Percentiles rank a stretch among this genome's conserved stretches.
Conservation (phyloP, 2,797 vertebrate species). For the Muscicapa comitata region DNA sequence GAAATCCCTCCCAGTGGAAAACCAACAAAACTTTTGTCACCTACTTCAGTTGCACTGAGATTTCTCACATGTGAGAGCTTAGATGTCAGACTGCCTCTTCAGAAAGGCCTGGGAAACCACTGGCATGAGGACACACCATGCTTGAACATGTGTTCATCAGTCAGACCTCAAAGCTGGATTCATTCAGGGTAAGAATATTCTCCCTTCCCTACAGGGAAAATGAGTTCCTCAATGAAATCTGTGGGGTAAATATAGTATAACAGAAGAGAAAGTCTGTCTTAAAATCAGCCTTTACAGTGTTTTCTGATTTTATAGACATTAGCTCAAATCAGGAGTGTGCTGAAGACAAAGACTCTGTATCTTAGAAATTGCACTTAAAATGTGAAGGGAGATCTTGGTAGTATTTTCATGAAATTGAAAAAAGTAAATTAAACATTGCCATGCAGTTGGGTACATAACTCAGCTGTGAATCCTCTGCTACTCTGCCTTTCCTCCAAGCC, state of each 20-base stretch:
- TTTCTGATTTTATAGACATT: neutral
- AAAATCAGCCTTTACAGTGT: neutral
- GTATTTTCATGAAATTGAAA: neutral
- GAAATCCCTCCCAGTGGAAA: neutral
- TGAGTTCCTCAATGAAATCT: neutral
- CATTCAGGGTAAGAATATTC: neutral
- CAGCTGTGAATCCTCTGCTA: neutral
- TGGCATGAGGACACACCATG: neutral
- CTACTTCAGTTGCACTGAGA: neutral
- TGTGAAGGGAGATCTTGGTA: neutral
- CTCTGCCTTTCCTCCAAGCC: neutral
- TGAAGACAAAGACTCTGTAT: neutral
- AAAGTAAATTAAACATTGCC: neutral
- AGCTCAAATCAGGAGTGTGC: accelerated
- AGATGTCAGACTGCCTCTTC: neutral
- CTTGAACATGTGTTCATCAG: accelerated
- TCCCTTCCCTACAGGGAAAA: neutral
- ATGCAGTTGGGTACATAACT: neutral
- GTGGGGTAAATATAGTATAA: neutral
- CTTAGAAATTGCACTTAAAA: neutral
- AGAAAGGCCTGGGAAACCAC: neutral
- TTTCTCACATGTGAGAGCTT: neutral
- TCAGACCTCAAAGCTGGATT: neutral
- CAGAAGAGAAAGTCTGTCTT: neutral
- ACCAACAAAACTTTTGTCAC: neutral